Percentiles rank a stretch among this genome's conserved stretches.
phyloP scores from a whole-genome alignment of 2,888 invertebrate genomes.

The Hypsopygia costalis region DNA sequence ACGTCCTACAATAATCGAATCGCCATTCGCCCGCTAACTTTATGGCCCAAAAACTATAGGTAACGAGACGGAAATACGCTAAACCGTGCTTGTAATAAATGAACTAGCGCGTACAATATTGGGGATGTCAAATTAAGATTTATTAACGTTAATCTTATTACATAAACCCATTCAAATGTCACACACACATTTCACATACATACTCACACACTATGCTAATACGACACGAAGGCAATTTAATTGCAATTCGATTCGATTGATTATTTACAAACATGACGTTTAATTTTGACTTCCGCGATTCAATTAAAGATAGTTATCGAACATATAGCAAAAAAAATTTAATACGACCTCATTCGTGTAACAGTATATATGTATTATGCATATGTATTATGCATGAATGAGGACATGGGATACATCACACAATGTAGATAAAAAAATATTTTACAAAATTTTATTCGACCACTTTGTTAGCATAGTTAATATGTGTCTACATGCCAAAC shows the following conservation, averaged over 20 bases:
- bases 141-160: slow-evolving; percentile 18
- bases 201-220: slow-evolving; percentile 20
- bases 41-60: not conserved
- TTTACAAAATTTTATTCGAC: too few species aligned
- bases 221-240: slow-evolving; percentile 8
- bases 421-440: too few species aligned
- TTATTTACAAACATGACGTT: slow-evolving; percentile 1
- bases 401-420: too few species aligned
- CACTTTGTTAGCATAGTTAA: too few species aligned
- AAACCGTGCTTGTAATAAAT: slow-evolving; percentile 7
- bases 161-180: slow-evolving; percentile 13
- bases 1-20: too few species aligned
- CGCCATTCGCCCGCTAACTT: not conserved
- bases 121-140: slow-evolving; percentile 22
- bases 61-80: slow-evolving; percentile 12
- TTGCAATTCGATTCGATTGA: slow-evolving; percentile 4
- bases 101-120: slow-evolving; percentile 10
- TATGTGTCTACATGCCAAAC: too few species aligned
- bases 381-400: too few species aligned
- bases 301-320: too few species aligned
- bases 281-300: slow-evolving; percentile 19
- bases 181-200: not conserved
- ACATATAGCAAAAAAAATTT: too few species aligned
- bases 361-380: too few species aligned
- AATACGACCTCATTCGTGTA: too few species aligned